Evolutionary conservation across 2,113 vertebrate genomes (phyloP).

Genomic region (Neodontobutis hainanensis): DNA sequence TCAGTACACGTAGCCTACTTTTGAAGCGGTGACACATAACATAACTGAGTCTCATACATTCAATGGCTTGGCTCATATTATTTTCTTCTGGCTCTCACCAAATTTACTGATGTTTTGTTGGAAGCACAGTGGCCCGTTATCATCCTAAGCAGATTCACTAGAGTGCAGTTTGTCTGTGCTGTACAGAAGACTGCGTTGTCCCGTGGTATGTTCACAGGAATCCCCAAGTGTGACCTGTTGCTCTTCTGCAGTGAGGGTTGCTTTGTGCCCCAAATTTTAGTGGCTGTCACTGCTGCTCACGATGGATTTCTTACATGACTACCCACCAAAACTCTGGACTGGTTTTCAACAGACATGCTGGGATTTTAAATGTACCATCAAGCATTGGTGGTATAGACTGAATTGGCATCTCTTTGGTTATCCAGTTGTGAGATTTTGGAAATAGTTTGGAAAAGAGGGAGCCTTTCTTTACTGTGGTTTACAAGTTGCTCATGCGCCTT

Average conservation of each 20-base stretch:
- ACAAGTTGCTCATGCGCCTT: constrained; percentile 42
- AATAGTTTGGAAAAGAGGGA: background rate
- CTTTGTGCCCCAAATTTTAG: constrained; percentile 26
- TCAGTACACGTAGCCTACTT: no score
- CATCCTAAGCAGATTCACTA: background rate
- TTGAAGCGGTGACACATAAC: no score
- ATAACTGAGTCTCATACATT: background rate
- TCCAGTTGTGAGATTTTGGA: background rate
- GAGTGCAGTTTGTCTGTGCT: constrained; percentile 7
- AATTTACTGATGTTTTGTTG: constrained; percentile 1
- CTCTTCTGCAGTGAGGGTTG: constrained; percentile 18
- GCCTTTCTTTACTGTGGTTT: constrained; percentile 21
- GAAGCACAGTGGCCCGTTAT: background rate
- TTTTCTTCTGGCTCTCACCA: background rate
- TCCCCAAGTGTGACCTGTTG: constrained; percentile 47
- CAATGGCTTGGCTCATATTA: background rate
- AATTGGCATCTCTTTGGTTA: no score
- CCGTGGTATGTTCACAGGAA: constrained; percentile 33
- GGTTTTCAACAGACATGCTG: no score
- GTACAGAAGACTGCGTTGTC: constrained; percentile 47
- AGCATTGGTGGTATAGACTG: no score
- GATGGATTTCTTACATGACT: constrained; percentile 29
- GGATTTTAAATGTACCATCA: no score
- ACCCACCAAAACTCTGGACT: constrained; percentile 11
- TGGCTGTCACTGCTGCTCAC: constrained; percentile 18